A percentile compares a stretch with the other conserved stretches of the same genome.
phyloP scores from a whole-genome alignment of 2,113 vertebrate species.

The Upupa epops region DNA sequence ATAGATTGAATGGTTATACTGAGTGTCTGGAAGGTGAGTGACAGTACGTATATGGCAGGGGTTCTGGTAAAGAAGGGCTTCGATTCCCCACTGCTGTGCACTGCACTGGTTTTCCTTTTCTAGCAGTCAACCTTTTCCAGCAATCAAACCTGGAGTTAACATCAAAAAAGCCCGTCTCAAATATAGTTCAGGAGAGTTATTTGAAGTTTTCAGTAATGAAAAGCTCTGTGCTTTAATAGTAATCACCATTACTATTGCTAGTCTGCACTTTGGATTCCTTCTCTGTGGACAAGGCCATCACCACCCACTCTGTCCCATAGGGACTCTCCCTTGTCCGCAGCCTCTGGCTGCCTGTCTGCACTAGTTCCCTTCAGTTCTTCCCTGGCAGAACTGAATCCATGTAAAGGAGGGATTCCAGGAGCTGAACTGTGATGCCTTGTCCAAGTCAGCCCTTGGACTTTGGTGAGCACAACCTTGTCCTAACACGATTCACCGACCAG shows the following conservation, averaged over 20 bases:
- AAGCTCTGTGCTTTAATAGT: conserved; percentile 27
- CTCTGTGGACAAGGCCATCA: neutral
- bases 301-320: neutral
- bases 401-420: neutral
- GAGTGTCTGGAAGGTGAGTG: conserved; percentile 77
- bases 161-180: neutral
- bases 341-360: neutral
- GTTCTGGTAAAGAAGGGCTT: conserved; percentile 65
- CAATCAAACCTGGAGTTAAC: conserved; percentile 44
- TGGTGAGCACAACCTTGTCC: neutral
- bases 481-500: accelerated
- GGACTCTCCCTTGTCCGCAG: neutral
- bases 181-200: conserved; percentile 58
- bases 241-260: conserved; percentile 42
- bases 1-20: conserved; percentile 77
- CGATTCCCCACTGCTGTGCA: conserved; percentile 64
- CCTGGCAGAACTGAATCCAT: neutral
- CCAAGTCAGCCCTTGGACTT: neutral
- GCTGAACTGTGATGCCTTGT: neutral
- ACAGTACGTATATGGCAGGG: conserved; percentile 70
- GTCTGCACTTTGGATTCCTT: conserved; percentile 38
- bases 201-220: conserved; percentile 69
- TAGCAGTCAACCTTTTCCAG: conserved; percentile 60
- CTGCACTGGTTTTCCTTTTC: conserved; percentile 64
- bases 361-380: neutral